Base-by-base conservation (phyloP, 2,797 vertebrate species). In the Epinephelus malabaricus region DNA sequence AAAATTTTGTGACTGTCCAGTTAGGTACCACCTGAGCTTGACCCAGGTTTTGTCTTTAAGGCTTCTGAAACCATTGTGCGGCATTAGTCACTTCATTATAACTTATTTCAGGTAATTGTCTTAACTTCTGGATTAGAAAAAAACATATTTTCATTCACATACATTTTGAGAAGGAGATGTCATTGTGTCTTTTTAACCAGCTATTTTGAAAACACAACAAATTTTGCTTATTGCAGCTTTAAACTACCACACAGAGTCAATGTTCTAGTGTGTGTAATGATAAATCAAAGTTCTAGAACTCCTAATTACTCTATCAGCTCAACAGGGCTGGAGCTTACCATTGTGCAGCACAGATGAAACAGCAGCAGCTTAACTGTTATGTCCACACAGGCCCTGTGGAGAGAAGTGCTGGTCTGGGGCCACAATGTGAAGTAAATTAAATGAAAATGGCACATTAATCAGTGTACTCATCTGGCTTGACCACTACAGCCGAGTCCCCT, bases 331-430 rank as follows among this genome's bases (percentile, higher is more conserved):
- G 5, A 53, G 21, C 18, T 59, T 19, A 19, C 17, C 43, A 64
- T 59, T 40, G 34, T 54, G 46, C 10, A 19, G 53, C 45, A 64
- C 23, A 65, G 46, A 60, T 65, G 21, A 68, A 75, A 47, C 76
- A 69, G 53, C 72, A 73, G 54, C 2, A 27, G 38, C 49, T 51
- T 64, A 55, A 27, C 49, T 46, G 45, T 30, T 45, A 27, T 17
- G 38, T 56, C 51, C 46, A 64, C 25, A 47, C 25, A 18, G 56
- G 13, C 61, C 59, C 50, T 18, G 18, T 4, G 4, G 38, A 67
- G 8, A 67, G 51, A 86, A 51, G 61, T 60, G 30, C 21, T 27
- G 23, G 8, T 56, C n/a, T 25, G 62, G 50, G 13, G 40, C 74
- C 56, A 46, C 38, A n/a, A 13, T 65, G 15, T 43, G n/a, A 60